Evolutionary conservation across 2,113 vertebrate species (phyloP).

Genomic region (Phoxinus phoxinus): DNA sequence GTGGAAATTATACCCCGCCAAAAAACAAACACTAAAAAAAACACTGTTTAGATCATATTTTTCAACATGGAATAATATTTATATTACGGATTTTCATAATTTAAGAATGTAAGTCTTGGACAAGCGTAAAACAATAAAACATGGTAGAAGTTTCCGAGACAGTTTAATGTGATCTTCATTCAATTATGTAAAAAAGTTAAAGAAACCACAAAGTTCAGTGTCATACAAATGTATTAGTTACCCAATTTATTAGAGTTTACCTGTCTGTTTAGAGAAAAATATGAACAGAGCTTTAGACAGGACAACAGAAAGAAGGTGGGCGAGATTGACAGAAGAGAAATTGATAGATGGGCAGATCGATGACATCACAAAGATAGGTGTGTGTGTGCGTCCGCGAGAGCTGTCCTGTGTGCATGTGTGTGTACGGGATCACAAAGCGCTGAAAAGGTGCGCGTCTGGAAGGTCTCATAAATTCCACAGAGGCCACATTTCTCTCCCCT

Average conservation of each 20-base stretch:
- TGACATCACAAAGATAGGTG: conserved; percentile 42
- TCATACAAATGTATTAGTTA: neutral
- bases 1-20: neutral
- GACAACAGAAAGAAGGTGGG: conserved; percentile 30
- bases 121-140: neutral
- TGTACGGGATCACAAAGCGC: conserved; percentile 24
- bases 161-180: neutral
- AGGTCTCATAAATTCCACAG: conserved; percentile 45
- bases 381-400: neutral
- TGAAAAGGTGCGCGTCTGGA: conserved; percentile 30
- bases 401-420: conserved; percentile 13
- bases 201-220: neutral
- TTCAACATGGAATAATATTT: neutral
- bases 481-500: conserved; percentile 27
- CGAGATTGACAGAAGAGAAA: conserved; percentile 27
- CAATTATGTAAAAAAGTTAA: neutral
- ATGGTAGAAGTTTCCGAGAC: neutral
- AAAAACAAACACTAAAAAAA: no score
- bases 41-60: neutral
- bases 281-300: conserved; percentile 38
- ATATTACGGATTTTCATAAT: neutral
- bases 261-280: neutral
- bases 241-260: neutral
- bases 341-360: conserved; percentile 31
- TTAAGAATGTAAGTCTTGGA: neutral